A percentile compares a stretch with the other conserved stretches of the same genome.
Evolutionary conservation across 2,888 invertebrate species (phyloP).

Genomic region (Hypolimnas misippus): DNA sequence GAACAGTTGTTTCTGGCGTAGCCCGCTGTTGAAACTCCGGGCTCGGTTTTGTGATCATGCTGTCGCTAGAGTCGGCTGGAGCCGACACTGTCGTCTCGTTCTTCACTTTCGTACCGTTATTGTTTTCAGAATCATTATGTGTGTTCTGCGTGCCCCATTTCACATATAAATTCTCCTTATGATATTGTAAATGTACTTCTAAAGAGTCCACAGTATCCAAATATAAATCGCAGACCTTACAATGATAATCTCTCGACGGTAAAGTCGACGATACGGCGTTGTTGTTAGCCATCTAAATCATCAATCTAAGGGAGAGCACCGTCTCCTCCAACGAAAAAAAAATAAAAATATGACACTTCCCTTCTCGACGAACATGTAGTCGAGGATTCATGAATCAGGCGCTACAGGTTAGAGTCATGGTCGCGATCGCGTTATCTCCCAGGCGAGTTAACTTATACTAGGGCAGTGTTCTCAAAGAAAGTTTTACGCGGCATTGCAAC

Average conservation of each 20-base stretch:
- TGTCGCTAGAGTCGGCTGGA: slow-evolving; percentile 90
- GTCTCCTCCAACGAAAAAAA: slow-evolving; percentile 82
- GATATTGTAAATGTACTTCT: slow-evolving; percentile 91
- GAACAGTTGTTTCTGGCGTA: slow-evolving; percentile 83
- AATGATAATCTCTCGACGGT: slow-evolving; percentile 86
- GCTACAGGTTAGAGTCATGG: slow-evolving; percentile 75
- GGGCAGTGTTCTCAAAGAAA: slow-evolving; percentile 73
- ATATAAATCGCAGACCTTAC: slow-evolving; percentile 90
- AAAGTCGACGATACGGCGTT: slow-evolving; percentile 81
- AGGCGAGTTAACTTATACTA: slow-evolving; percentile 64
- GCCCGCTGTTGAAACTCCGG: slow-evolving; percentile 84
- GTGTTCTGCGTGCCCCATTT: slow-evolving; percentile 88
- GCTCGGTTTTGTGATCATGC: slow-evolving; percentile 85
- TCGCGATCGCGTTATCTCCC: slow-evolving; percentile 60
- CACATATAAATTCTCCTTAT: slow-evolving; percentile 89
- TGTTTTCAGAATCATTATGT: slow-evolving; percentile 86
- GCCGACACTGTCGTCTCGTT: slow-evolving; percentile 86
- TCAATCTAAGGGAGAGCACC: slow-evolving; percentile 75
- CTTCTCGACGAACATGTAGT: slow-evolving; percentile 76
- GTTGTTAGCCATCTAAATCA: slow-evolving; percentile 83
- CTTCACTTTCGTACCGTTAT: slow-evolving; percentile 86
- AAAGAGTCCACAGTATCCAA: slow-evolving; percentile 90
- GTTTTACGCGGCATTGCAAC: slow-evolving; percentile 80
- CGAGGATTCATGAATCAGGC: slow-evolving; percentile 62
- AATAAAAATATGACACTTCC: slow-evolving; percentile 76